Evolutionary conservation across 1,140 invertebrate species (phyloP).

Genomic region (Bilobella aurantiaca): DNA sequence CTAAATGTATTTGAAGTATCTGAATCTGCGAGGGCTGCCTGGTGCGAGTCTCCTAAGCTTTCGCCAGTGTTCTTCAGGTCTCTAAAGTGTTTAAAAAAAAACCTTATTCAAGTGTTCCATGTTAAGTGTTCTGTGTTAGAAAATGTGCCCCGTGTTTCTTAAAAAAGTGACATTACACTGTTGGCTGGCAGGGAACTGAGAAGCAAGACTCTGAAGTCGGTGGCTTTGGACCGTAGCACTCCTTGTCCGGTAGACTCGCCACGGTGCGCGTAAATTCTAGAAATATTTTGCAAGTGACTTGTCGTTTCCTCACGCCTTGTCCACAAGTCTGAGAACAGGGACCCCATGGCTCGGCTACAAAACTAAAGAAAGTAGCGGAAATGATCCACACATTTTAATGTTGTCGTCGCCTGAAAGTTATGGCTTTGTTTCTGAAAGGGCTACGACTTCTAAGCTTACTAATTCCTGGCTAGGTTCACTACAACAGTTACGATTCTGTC

Average conservation of each 20-base stretch:
- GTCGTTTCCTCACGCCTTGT: conserved; percentile 65
- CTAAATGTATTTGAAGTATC: conserved; percentile 19
- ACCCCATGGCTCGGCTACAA: conserved; percentile 68
- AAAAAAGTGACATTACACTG: conserved; percentile 14
- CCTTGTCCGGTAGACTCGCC: conserved; percentile 71
- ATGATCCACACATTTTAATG: neutral
- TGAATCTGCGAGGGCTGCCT: conserved; percentile 26
- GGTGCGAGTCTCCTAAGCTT: conserved; percentile 21
- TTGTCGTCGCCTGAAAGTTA: too few relatives aligned
- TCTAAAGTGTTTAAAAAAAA: neutral
- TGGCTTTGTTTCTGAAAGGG: neutral
- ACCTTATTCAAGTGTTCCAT: too few relatives aligned
- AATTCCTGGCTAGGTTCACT: neutral
- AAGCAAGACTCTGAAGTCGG: conserved; percentile 63
- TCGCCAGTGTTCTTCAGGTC: neutral
- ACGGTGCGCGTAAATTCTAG: conserved; percentile 78
- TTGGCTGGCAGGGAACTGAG: conserved; percentile 56
- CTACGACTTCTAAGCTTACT: neutral
- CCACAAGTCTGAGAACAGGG: conserved; percentile 81
- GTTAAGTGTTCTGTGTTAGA: too few relatives aligned
- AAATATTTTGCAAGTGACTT: conserved; percentile 85
- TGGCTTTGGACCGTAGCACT: conserved; percentile 75
- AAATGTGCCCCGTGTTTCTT: too few relatives aligned
- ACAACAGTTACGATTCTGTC: too few relatives aligned
- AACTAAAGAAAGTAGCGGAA: conserved; percentile 44